Percentiles rank a stretch among this genome's conserved stretches.
phyloP scores from a whole-genome alignment of 2,888 invertebrate genomes.

The Theretra japonica region DNA sequence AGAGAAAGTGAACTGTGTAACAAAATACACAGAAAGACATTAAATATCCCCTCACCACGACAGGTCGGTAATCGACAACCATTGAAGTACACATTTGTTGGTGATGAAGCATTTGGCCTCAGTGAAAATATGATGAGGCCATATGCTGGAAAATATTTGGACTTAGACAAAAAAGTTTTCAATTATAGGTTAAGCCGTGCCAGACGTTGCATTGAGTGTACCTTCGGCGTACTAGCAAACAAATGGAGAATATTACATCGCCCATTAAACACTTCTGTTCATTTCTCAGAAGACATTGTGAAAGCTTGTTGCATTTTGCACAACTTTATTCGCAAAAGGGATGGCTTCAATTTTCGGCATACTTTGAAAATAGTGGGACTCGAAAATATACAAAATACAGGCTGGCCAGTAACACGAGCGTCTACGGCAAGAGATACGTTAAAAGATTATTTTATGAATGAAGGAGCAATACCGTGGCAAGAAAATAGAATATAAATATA shows the following conservation, averaged over 20 bases:
- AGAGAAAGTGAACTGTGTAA: constrained; percentile 42
- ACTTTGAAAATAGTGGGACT: constrained; percentile 40
- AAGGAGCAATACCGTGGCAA: constrained; percentile 45
- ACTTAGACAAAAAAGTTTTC: background rate
- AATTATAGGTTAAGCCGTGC: background rate
- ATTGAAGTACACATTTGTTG: constrained; percentile 40
- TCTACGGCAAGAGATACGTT: constrained; percentile 41
- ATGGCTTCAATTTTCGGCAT: constrained; percentile 39
- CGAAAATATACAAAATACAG: constrained; percentile 42
- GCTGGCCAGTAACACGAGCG: constrained; percentile 37
- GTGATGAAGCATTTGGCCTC: too few species aligned
- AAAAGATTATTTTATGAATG: constrained; percentile 46
- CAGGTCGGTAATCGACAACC: constrained; percentile 40
- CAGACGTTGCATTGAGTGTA: too few species aligned
- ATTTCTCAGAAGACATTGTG: too few species aligned
- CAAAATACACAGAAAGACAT: constrained; percentile 40
- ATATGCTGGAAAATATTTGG: constrained; percentile 32
- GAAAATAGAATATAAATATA: constrained; percentile 44
- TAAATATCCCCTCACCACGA: constrained; percentile 41
- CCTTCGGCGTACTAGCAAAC: too few species aligned
- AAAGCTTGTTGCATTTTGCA: too few species aligned
- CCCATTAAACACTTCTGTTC: too few species aligned
- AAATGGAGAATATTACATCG: too few species aligned
- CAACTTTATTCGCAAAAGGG: constrained; percentile 37
- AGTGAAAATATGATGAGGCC: constrained; percentile 42